phyloP scores from a whole-genome alignment of 2,113 vertebrate genomes.

The Dipodomys merriami region DNA sequence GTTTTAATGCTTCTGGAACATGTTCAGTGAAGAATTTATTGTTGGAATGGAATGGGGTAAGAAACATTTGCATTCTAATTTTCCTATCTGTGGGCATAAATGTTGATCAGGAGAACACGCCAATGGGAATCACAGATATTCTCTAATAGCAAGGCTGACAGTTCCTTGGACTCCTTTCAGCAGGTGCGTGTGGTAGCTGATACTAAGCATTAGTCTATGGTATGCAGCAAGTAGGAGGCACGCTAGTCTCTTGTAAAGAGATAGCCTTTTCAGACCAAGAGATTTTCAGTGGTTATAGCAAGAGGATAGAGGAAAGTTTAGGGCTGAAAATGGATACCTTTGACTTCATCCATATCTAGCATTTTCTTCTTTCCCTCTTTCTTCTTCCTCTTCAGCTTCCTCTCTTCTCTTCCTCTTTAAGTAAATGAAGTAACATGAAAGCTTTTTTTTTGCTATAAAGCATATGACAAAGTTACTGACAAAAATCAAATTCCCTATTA shows the following conservation, averaged over 20 bases:
- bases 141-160: neutral
- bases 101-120: neutral
- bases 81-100: neutral
- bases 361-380: neutral
- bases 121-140: neutral
- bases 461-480: neutral
- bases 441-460: neutral
- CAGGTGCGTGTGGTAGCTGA: neutral
- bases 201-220: neutral
- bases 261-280: neutral
- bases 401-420: too few species aligned
- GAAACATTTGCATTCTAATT: neutral
- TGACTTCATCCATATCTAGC: too few species aligned
- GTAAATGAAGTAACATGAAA: neutral
- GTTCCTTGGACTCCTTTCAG: neutral
- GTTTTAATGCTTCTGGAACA: constrained; percentile 9
- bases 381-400: too few species aligned
- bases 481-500: neutral
- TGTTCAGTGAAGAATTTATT: neutral
- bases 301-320: neutral
- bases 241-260: neutral
- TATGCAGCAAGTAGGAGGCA: neutral
- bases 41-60: neutral
- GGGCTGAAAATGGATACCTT: neutral
- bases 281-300: neutral